Base-by-base conservation (phyloP, 2,797 vertebrate genomes). In the Lophura swinhoii region DNA sequence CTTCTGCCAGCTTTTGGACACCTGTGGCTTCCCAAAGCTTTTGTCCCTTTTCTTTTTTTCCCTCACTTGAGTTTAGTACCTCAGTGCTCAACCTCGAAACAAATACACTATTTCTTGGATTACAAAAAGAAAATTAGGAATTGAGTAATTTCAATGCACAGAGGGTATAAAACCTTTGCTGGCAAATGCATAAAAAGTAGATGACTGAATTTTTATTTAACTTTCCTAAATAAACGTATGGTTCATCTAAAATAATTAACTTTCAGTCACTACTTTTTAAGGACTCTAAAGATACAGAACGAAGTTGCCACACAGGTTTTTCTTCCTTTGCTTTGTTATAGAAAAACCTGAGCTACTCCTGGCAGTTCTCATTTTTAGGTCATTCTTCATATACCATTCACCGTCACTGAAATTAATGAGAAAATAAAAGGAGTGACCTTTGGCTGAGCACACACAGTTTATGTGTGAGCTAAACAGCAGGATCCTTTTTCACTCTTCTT, bases 381-480 rank as follows among this genome's bases (percentile, higher is more conserved):
- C 85, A 94, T 84, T 93, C 94, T 93, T 96, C 93, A 94, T 96
- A 94, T 84, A 87, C 81, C 87, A 87, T 96, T 93, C 84, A 88
- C 81, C 0, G 0, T 78, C 95, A 92, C 24, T 94, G 88, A 97
- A 96, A 95, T 96, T 96, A 96, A 97, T 94, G 91, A 95, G 90
- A 93, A 97, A 96, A 96, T 91, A 94, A 94, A 82, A 31, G 24
- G 74, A 84, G 68, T 92, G 96, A 92, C 94, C 95, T 97, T 97
- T 97, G 96, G 88, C 95, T 96, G 95, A 96, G 92, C 91, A 82
- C 84, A 87, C 87, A 96, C 90, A 88, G 39, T 94, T 95, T 93
- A 92, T 91, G 89, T 72, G 81, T 94, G 84, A 96, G 80, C 69
- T 86, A 87, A 95, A 88, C 91, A 88, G 80, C 90, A 87, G 93